These are phyloP conservation scores for Channa argus DNA, from an alignment of 2,113 vertebrate species.

Conservation along the genomic window DNA sequence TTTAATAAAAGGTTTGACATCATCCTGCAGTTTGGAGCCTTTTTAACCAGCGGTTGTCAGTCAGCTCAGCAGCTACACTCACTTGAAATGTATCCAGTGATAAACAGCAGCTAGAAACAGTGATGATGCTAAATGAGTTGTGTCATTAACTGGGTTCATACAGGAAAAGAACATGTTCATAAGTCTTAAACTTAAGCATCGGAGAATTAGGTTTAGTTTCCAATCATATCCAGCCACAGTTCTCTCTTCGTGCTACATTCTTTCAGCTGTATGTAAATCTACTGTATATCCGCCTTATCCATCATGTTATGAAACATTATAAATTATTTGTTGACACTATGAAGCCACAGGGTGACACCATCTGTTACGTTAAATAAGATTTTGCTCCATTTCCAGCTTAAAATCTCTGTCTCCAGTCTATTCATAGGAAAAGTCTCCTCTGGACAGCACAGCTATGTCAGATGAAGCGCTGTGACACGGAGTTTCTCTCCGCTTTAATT, in stretches of 20 bases:
- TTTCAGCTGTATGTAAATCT: background rate
- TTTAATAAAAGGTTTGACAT: constrained; percentile 53
- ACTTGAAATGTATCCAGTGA: too few species aligned
- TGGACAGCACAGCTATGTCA: background rate
- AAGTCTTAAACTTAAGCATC: too few species aligned
- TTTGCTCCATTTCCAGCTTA: background rate
- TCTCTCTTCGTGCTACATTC: too few species aligned
- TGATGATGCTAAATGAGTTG: too few species aligned
- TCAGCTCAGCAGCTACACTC: too few species aligned
- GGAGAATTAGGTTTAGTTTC: too few species aligned
- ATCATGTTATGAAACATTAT: constrained; percentile 9
- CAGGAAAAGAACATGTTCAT: too few species aligned
- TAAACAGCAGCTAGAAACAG: too few species aligned
- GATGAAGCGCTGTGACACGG: background rate
- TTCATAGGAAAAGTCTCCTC: background rate
- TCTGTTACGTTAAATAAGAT: constrained; percentile 32
- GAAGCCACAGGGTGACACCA: constrained; percentile 15
- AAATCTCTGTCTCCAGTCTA: constrained; percentile 7
- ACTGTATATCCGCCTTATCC: background rate
- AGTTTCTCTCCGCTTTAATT: constrained; percentile 25
- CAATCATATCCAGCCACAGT: too few species aligned
- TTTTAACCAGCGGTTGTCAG: too few species aligned
- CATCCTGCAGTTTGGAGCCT: too few species aligned
- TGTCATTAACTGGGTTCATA: too few species aligned
- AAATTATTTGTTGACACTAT: background rate